A percentile compares a stretch with the other conserved stretches of the same genome.
These are phyloP conservation scores for Nesospiza acunhae DNA, from an alignment of 2,113 vertebrate species.

Conservation along the genomic window DNA sequence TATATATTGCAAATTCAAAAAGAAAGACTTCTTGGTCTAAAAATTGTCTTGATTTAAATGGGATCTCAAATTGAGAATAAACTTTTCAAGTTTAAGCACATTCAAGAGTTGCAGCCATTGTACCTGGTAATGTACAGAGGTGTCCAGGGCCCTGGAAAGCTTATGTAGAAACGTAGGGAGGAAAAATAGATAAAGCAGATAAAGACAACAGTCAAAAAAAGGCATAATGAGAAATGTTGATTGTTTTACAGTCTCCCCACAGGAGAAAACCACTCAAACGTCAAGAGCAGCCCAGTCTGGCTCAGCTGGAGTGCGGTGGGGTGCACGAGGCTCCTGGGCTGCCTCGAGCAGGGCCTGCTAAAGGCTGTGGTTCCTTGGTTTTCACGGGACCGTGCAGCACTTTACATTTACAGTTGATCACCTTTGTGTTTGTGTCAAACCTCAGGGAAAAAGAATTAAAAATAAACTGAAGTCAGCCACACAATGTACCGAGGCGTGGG, in stretches of 20 bases:
- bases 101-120: not conserved
- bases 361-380: not conserved
- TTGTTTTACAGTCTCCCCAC: not conserved
- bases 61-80: not conserved
- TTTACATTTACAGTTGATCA: conserved; percentile 42
- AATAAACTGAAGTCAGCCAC: not conserved
- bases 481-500: not conserved
- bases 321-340: not conserved
- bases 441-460: conserved; percentile 21
- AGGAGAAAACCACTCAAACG: fast-evolving
- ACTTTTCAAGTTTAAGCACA: not conserved
- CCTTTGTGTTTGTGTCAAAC: conserved; percentile 58
- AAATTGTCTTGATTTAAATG: not conserved
- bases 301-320: not conserved
- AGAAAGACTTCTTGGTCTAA: not conserved
- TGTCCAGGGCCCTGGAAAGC: not conserved
- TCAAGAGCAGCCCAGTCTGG: not conserved
- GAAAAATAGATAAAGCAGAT: not conserved
- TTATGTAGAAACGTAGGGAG: not conserved
- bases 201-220: not conserved
- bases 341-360: not conserved
- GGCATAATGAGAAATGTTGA: fast-evolving
- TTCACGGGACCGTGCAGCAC: conserved; percentile 21
- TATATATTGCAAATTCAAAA: not conserved
- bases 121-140: not conserved